phyloP scores from a whole-genome alignment of 2,797 vertebrate species.

The Acipenser oxyrinchus region DNA sequence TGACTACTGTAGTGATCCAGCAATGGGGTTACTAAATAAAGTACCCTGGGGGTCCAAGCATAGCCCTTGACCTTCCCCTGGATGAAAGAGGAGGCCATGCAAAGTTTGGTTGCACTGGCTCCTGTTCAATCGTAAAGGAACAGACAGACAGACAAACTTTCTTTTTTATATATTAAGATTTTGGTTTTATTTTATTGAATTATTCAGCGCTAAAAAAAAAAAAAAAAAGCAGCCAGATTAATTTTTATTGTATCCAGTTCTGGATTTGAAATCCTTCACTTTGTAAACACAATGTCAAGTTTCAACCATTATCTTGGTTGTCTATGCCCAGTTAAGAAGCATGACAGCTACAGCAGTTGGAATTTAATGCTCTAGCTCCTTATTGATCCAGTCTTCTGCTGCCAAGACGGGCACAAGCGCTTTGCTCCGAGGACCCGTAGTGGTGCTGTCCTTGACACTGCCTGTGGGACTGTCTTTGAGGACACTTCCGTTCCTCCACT shows the following conservation, averaged over 20 bases:
- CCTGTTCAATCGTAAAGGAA: too few species aligned
- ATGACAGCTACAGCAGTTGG: slow-evolving; percentile 50
- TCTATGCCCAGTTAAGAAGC: slow-evolving; percentile 43
- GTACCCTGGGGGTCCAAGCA: too few species aligned
- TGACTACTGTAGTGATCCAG: too few species aligned
- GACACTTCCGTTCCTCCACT: slow-evolving; percentile 41
- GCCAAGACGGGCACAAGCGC: slow-evolving; percentile 30
- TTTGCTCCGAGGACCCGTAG: slow-evolving; percentile 46
- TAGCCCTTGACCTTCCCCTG: too few species aligned
- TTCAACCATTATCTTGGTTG: slow-evolving; percentile 33
- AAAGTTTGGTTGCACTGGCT: too few species aligned
- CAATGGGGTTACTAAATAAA: too few species aligned
- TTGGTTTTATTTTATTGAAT: slow-evolving; percentile 41
- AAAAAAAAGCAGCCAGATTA: not conserved
- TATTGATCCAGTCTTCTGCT: slow-evolving; percentile 58
- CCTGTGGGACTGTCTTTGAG: slow-evolving; percentile 53
- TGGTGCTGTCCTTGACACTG: slow-evolving; percentile 61
- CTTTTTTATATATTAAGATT: too few species aligned
- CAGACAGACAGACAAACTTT: too few species aligned
- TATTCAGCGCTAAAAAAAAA: slow-evolving; percentile 42
- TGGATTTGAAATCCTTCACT: slow-evolving; percentile 45
- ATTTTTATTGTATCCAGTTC: too few species aligned
- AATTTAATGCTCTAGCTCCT: slow-evolving; percentile 72
- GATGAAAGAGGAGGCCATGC: too few species aligned
- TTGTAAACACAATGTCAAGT: slow-evolving; percentile 34